These are phyloP conservation scores for Andrena dorsata DNA, from an alignment of 2,888 invertebrate genomes.

Conservation along the genomic window DNA sequence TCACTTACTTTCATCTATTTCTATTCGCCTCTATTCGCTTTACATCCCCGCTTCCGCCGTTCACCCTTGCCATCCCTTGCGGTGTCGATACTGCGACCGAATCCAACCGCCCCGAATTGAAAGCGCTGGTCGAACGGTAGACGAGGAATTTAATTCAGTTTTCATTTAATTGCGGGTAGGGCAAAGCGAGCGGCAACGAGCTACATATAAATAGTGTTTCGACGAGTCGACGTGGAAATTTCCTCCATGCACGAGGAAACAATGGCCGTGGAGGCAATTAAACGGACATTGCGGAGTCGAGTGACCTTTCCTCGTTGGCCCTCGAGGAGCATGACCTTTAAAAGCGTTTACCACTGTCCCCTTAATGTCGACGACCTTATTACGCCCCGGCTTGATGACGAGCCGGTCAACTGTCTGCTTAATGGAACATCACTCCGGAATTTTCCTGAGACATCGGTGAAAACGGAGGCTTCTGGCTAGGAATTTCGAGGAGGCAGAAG, in stretches of 20 bases:
- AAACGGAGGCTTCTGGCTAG: background rate
- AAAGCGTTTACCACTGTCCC: constrained; percentile 43
- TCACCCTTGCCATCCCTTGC: constrained; percentile 9
- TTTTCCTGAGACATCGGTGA: background rate
- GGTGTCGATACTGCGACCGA: background rate
- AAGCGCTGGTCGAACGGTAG: background rate
- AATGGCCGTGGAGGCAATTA: constrained; percentile 39
- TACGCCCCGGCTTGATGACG: constrained; percentile 14
- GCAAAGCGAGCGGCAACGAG: background rate
- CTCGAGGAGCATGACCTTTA: constrained; percentile 62
- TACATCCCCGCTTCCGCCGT: constrained; percentile 49
- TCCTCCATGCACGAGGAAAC: background rate
- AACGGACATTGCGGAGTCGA: constrained; percentile 51
- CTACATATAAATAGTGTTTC: constrained; percentile 8
- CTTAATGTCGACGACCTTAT: constrained; percentile 58
- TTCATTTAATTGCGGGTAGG: background rate
- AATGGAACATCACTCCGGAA: background rate
- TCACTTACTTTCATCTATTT: constrained; percentile 73
- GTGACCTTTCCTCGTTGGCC: constrained; percentile 66
- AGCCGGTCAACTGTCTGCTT: constrained; percentile 11
- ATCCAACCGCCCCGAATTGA: background rate
- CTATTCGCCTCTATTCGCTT: constrained; percentile 67
- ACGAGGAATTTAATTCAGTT: background rate
- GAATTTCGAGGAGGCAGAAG: background rate
- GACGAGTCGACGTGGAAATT: background rate